These are phyloP conservation scores for Deroptyus accipitrinus DNA, from an alignment of 2,113 vertebrate species.

Conservation along the genomic window DNA sequence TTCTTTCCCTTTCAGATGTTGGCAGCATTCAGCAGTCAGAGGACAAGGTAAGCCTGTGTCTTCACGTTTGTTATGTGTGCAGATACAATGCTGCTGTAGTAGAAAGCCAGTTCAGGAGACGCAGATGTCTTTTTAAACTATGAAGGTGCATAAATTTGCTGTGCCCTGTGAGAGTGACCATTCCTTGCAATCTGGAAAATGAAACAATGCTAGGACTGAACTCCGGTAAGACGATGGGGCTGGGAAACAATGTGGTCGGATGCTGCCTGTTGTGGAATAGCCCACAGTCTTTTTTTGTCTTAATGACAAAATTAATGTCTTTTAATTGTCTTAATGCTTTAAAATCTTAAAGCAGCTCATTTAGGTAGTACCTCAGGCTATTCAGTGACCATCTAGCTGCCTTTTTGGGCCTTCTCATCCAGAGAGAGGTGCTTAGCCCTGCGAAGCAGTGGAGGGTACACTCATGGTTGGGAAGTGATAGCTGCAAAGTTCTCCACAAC, in stretches of 20 bases:
- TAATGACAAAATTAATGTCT: no score
- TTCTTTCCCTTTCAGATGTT: constrained; percentile 15
- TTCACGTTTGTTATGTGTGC: neutral
- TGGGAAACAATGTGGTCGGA: neutral
- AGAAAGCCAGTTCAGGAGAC: neutral
- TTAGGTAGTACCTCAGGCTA: neutral
- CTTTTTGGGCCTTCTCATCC: neutral
- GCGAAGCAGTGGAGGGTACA: no score
- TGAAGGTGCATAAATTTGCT: neutral
- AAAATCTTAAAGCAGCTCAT: neutral
- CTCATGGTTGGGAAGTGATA: accelerated
- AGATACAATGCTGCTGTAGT: neutral
- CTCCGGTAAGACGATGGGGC: neutral
- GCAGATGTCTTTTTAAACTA: neutral
- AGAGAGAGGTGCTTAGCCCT: neutral
- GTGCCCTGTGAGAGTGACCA: neutral
- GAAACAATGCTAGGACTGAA: neutral
- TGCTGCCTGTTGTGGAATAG: neutral
- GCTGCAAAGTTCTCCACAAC: neutral
- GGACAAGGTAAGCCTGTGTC: constrained; percentile 43
- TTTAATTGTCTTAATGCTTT: neutral
- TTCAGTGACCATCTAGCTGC: neutral
- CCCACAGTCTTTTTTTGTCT: neutral
- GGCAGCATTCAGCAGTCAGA: constrained; percentile 30
- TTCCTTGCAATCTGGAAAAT: neutral